Conservation (phyloP, 1,140 invertebrate species). For the Drosophila pruinosa region DNA sequence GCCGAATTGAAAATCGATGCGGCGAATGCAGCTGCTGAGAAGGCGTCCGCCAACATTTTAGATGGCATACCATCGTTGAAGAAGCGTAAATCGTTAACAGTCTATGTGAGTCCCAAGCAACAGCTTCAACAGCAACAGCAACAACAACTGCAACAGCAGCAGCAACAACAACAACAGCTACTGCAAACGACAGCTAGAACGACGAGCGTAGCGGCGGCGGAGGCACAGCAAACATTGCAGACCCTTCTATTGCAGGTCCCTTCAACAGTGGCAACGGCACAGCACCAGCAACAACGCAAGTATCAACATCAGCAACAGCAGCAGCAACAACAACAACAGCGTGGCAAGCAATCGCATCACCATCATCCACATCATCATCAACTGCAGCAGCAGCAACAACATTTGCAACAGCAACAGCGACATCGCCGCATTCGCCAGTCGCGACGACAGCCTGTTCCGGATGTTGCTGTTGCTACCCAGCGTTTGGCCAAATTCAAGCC, state of each 20-base stretch:
- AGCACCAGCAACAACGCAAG: constrained; percentile 36
- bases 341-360: constrained; percentile 15
- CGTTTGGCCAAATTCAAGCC: constrained; percentile 51
- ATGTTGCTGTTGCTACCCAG: constrained; percentile 15
- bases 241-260: constrained; percentile 67
- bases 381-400: constrained; percentile 28
- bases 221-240: constrained; percentile 50
- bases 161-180: constrained; percentile 21
- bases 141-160: constrained; percentile 37
- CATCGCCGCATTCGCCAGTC: constrained; percentile 53
- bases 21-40: constrained; percentile 30
- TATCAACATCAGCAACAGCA: constrained; percentile 34
- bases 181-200: constrained; percentile 34
- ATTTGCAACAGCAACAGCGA: constrained; percentile 34
- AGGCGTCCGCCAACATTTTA: constrained; percentile 67
- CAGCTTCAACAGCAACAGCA: constrained; percentile 61
- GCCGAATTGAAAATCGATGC: constrained; percentile 46
- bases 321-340: constrained; percentile 30
- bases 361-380: constrained; percentile 39
- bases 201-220: constrained; percentile 10
- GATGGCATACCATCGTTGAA: constrained; percentile 79
- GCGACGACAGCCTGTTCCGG: constrained; percentile 38
- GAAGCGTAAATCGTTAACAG: constrained; percentile 82
- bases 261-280: constrained; percentile 44
- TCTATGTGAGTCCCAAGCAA: constrained; percentile 82